phyloP scores from a whole-genome alignment of 92 coral and sea anemone species.

The Zoanthus solanderi region DNA sequence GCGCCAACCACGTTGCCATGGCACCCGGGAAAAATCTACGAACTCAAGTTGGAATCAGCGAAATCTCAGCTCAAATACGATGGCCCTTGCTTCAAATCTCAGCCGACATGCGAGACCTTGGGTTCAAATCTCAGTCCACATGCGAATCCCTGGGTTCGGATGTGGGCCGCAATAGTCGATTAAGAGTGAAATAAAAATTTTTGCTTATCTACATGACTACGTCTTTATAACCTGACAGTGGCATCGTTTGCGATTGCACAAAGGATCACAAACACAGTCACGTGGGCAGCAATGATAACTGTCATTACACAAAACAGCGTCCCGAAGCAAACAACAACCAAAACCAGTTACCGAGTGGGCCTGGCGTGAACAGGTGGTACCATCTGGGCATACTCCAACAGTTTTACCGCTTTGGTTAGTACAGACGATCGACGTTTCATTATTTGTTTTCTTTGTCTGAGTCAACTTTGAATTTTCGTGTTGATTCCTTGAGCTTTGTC shows the following conservation, averaged over 20 bases:
- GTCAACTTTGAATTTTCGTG: not conserved
- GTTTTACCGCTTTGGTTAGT: slow-evolving; percentile 40
- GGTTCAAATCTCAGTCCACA: no score
- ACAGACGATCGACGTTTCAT: slow-evolving; percentile 48
- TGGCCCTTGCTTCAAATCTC: no score
- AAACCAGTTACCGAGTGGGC: slow-evolving; percentile 64
- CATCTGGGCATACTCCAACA: slow-evolving; percentile 75
- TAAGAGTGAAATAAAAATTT: no score
- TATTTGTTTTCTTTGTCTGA: not conserved
- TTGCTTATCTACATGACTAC: no score
- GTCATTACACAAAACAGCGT: slow-evolving; percentile 71
- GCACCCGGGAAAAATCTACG: no score
- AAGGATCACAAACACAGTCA: slow-evolving; percentile 63
- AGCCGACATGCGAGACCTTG: no score
- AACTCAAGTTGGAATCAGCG: no score
- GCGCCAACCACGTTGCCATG: no score
- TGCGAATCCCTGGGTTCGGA: no score
- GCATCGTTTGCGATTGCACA: not conserved
- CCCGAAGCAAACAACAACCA: slow-evolving; percentile 77
- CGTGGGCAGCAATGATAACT: slow-evolving; percentile 83
- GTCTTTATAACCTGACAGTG: not conserved
- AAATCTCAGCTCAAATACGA: no score
- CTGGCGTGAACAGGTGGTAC: slow-evolving; percentile 70
- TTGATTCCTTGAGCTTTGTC: not conserved
- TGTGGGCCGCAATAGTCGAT: no score